Base-by-base conservation (phyloP, 2,888 invertebrate species). In the Caenorhabditis sp. region DNA sequence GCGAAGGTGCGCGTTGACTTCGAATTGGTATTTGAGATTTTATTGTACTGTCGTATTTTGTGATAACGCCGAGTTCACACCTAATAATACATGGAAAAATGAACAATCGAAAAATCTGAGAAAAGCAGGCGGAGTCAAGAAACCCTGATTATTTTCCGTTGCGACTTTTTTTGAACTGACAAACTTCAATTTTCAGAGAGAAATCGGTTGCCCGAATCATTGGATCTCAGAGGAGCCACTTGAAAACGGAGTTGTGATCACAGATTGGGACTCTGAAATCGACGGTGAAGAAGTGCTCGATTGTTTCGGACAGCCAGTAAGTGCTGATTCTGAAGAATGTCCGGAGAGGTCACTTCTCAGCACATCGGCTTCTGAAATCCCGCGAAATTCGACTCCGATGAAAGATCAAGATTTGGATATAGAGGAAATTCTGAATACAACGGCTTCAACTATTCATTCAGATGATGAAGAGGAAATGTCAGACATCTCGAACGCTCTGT, bases 121-220 rank as follows among this genome's bases (percentile, higher is more conserved):
- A n/a, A n/a, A n/a, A n/a, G n/a, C n/a, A n/a, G n/a, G n/a, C n/a
- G n/a, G n/a, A n/a, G n/a, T n/a, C n/a, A n/a, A n/a, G n/a, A n/a
- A n/a, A n/a, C n/a, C n/a, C n/a, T n/a, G n/a, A n/a, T n/a, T n/a
- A n/a, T n/a, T n/a, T n/a, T n/a, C n/a, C n/a, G n/a, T n/a, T n/a
- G 31, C 31, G 31, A 31, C 31, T 31, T 31, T 31, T 31, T 31
- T 31, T 7, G 5, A 31, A 6, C 7, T 31, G 4, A 4, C 31
- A 31, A 31, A 4, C 31, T 31, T 12, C 12, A 38, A 2, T 10
- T 38, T 77, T 26, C 63, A 77, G 77, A 54, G 51, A 28, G 54
- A 70, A 8, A 70, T 70, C n/a, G 77, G 77, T 6, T 79, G 77
- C 16, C 26, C 63, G 1, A 54, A 70, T n/a, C 14, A 35, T 2